Base-by-base conservation (phyloP, 1,140 invertebrate genomes). In the Dendroctonus ponderosae region DNA sequence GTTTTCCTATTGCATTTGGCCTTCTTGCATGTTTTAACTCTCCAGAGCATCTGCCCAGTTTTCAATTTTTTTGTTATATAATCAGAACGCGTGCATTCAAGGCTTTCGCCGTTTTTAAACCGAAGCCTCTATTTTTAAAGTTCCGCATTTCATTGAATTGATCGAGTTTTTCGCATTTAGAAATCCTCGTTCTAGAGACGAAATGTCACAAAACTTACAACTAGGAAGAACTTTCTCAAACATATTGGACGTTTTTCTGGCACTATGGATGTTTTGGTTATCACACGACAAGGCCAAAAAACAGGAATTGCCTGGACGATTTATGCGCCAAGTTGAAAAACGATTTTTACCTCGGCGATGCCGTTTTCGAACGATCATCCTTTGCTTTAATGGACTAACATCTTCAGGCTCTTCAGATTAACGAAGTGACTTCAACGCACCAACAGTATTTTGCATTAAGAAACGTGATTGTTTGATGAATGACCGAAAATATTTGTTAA, bases 161-260 rank as follows among this genome's bases (percentile, higher is more conserved):
- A 52, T 14, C 5, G 7, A 52, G 15, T 14, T 52, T 52, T 52
- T 14, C 15, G 15, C 4, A 15, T 26, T n/a, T 52, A 26, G 5
- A 14, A 14, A 37, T 14, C 14, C 50, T 52, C 8, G 12, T 52
- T 52, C 0, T n/a, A 52, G 14, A 52, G n/a, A 52, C 50, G 37
- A 52, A 52, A 52, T n/a, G 15, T 52, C 50, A 14, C n/a, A 5
- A 52, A 14, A 14, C 14, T 48, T 48, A 48, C 46, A 11, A 48
- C 46, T 14, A 48, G 46, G 46, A 48, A 48, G 14, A 48, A 48
- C 26, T 26, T 26, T 26, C 3, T 5, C 5, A 48, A 11, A 48
- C 14, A 48, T 48, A n/a, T 48, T 48, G 5, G 46, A 48, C 46
- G 46, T 48, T n/a, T 48, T 48, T 5, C 46, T 48, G 46, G 46